Base-by-base conservation (phyloP, 2,113 vertebrate genomes). In the Gadus macrocephalus region DNA sequence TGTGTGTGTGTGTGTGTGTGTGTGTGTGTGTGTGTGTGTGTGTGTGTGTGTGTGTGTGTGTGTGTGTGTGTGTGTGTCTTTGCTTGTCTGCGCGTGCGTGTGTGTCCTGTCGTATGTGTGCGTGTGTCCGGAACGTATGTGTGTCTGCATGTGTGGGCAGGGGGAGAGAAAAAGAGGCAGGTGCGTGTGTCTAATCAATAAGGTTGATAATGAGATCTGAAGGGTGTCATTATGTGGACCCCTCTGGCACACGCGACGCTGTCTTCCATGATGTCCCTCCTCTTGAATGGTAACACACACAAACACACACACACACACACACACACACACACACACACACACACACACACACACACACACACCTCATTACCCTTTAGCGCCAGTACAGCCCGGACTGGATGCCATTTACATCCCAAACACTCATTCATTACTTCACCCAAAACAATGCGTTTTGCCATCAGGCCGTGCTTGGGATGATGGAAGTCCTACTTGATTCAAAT, bases 181-280 rank as follows among this genome's bases (percentile, higher is more conserved):
- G 84, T 78, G 82, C 83, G 80, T 80, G 62, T 78, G 83, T 78
- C 79, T 73, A 90, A 91, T 93, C 90, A 91, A 92, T 92, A 92
- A 88, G 69, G 69, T 79, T 82, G 82, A 89, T 92, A 92, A 93
- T 93, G 88, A 91, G 90, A 90, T 91, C 83, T 82, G 82, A 83
- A 78, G 86, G 85, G 85, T 78, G 84, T 87, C 81, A 82, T 89
- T 86, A 87, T 61, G 62, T 69, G 0, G 17, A 38, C 67, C 77
- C 86, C 78, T 88, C 70, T 7, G 85, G 85, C 77, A 1, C 67
- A 62, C 22, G 59, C 66, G 49, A 62, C 68, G 72, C 81, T 68
- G 69, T 86, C 83, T 85, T 87, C 83, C 78, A 62, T 85, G 82
- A 77, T 75, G 81, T 84, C 80, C 82, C 74, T 58, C 67, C 77